Evolutionary conservation across 2,797 vertebrate species (phyloP), one percentile per base, ranked within the genome.

Genomic region (Cirrhinus mrigala): DNA sequence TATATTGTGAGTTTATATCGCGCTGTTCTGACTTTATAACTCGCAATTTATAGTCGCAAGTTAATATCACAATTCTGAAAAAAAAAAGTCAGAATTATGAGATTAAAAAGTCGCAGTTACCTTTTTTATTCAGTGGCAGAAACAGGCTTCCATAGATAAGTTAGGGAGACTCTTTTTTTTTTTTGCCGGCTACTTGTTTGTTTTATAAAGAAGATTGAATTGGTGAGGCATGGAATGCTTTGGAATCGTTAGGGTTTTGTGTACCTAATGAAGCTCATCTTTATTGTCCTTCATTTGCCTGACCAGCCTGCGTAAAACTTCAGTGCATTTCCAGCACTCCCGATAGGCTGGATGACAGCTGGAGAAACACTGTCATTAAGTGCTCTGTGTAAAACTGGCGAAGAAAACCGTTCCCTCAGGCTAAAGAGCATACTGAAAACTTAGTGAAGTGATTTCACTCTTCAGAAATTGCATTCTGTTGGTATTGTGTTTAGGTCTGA

Each of bases 251-350:
- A 89, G 24, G 58, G 22, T 92, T 89, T 91, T 91, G 86, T 88
- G 84, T 76, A 88, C 87, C 86, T 91, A 91, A 92, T 92, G 85
- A 93, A 90, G 84, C 81, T 78, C 27, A 44, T n/a, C 68, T 46
- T 66, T 82, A 80, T 73, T 52, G 46, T 73, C 58, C 69, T 69
- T 82, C 15, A 58, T 27, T 60, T 70, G 58, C 46, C 87, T 74
- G 83, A 80, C 69, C 74, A 82, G 62, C 76, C 56, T 79, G 33
- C 2, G 52, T 75, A 79, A 87, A 68, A 84, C 80, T 81, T 48
- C 58, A 60, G 58, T 48, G 58, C 33, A 8, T 58, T 87, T 73
- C 20, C 10, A 27, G 77, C 60, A 75, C 54, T 74, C 73, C 60
- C 69, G 48, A 50, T 80, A 64, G 80, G 64, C 44, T 80, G 68